Evolutionary conservation across 1,140 invertebrate species (phyloP).

Genomic region (Procambarus clarkii): DNA sequence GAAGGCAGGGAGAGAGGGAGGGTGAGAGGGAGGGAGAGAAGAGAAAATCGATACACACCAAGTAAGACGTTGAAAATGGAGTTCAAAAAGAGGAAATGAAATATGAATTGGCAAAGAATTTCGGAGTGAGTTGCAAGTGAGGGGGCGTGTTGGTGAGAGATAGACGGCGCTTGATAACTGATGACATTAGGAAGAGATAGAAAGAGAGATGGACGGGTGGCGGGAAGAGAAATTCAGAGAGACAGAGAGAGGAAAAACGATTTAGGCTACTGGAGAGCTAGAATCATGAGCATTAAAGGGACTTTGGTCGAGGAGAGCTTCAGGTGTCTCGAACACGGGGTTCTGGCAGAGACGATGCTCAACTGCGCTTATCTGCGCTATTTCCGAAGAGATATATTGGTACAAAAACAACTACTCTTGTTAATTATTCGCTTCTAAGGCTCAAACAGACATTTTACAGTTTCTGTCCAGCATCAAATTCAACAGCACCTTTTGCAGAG

Average conservation of each 20-base stretch:
- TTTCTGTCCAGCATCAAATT: not conserved
- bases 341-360: not conserved
- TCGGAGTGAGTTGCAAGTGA: no score
- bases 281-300: slow-evolving; percentile 11
- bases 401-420: no score
- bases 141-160: no score
- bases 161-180: no score
- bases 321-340: not conserved
- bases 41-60: slow-evolving; percentile 5
- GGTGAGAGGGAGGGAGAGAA: not conserved
- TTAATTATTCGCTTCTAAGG: no score
- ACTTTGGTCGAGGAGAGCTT: not conserved
- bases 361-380: no score
- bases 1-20: not conserved
- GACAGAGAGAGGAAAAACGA: not conserved
- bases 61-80: slow-evolving; percentile 20
- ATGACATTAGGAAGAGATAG: no score
- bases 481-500: not conserved
- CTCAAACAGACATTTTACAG: no score
- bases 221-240: not conserved
- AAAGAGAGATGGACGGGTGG: no score
- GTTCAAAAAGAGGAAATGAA: slow-evolving; percentile 17
- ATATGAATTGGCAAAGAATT: not conserved
- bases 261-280: not conserved
- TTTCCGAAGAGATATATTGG: no score